These are phyloP conservation scores for Budorcas taxicolor DNA, from an alignment of 2,113 vertebrate species.

Conservation along the genomic window DNA sequence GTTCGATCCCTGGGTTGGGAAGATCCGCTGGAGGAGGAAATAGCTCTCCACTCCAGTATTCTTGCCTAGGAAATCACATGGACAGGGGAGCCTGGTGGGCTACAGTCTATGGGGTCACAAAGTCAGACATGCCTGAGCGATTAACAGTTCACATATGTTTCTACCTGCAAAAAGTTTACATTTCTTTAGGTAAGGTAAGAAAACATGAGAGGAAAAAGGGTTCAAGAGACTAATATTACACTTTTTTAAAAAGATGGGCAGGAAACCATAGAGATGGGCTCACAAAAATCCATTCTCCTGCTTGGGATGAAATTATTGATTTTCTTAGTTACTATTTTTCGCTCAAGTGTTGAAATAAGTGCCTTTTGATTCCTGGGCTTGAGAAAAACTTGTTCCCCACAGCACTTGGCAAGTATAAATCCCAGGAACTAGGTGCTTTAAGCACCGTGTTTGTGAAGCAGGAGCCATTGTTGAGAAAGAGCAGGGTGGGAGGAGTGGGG, in stretches of 20 bases:
- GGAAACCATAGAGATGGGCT: constrained; percentile 25
- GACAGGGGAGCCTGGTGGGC: neutral
- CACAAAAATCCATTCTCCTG: constrained; percentile 33
- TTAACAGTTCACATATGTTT: neutral
- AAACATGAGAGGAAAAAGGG: neutral
- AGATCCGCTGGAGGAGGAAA: neutral
- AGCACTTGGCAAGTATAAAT: constrained; percentile 50
- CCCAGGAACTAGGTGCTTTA: constrained; percentile 21
- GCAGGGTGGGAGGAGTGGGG: neutral
- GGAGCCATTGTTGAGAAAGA: neutral
- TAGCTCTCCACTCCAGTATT: neutral
- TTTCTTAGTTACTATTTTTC: constrained; percentile 53
- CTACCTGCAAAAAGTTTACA: neutral
- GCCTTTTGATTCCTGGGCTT: constrained; percentile 43
- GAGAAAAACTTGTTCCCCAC: constrained; percentile 45
- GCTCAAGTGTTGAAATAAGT: constrained; percentile 52
- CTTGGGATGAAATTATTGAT: constrained; percentile 47
- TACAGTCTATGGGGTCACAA: neutral
- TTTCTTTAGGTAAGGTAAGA: neutral
- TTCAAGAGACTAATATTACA: neutral
- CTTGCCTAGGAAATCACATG: neutral
- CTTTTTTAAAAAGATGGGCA: neutral
- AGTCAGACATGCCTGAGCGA: neutral
- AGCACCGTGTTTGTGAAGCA: neutral
- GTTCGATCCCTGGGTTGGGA: neutral